Base-by-base conservation (phyloP, 1,140 invertebrate species). In the Drosophila arawakana region DNA sequence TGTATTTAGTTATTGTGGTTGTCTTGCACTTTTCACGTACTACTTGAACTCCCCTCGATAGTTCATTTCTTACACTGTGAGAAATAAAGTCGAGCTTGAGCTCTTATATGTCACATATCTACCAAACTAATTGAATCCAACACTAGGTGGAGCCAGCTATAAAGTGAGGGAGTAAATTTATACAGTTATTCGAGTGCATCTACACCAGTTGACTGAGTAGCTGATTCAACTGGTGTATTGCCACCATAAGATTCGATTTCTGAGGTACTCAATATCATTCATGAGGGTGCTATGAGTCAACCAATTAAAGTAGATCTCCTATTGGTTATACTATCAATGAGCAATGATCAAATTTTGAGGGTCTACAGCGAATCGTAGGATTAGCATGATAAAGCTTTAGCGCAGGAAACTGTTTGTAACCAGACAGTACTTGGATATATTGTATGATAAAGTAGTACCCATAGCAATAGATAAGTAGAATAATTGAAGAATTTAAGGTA, bases 401-500 rank as follows among this genome's bases (percentile, higher is more conserved):
- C 30, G 7, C n/a, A 37, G 34, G 30, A 54, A 54, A 54, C 50
- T 34, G 15, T 54, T 30, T 13, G 34, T 35, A 35, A 54, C 50
- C 50, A 13, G 25, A 54, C 35, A 54, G 35, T 54, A 37, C 50
- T 35, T 37, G 9, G 34, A 57, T 57, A 57, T 57, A 50, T 50
- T 57, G 39, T 57, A 50, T 50, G 25, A 34, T 52, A 34, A 57
- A 71, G 25, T 30, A 30, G 25, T 58, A 54, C 30, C 65, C 41
- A 30, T 63, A 55, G 60, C 44, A 37, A 25, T 50, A 18, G 44
- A 13, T 50, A 57, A 39, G 25, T 65, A 37, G 15, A 11, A 41
- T 63, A 47, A 34, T 57, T 49, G 11, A 47, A 71, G 30, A 63
- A 34, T 49, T 59, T 13, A 60, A 49, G 11, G 59, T 61, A 49